Base-by-base conservation (phyloP, 2,113 vertebrate genomes). In the Cebidichthys violaceus region DNA sequence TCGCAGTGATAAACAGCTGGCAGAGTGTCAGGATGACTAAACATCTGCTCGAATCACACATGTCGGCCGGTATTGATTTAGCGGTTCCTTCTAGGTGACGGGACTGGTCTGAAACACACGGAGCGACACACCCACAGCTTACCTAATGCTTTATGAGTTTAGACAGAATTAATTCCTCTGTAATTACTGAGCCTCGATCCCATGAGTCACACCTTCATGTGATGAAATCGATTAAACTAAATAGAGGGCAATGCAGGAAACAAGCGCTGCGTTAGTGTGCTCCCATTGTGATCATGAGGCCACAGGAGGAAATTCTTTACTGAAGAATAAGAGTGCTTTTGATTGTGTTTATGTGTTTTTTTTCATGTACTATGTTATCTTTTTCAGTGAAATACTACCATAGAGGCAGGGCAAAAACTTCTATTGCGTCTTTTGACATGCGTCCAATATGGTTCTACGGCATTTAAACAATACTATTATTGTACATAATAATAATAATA, bases 101-200 rank as follows among this genome's bases (percentile, higher is more conserved):
- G 35, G 69, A 54, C 59, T 18, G 66, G 33, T 9, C 69, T 60
- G 81, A 76, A 47, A 43, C 13, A 59, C 68, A 61, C 2, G 72
- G 27, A 37, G 69, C 5, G 87, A 79, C 88, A 92, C 91, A 81
- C 90, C 93, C 82, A 79, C 67, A 71, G 75, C 71, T 91, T 89
- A 77, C 79, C 65, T 80, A 86, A 79, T 74, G 65, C 77, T 67
- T 88, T 69, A 50, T 68, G 75, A 69, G 83, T 5, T 35, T 81
- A 77, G 78, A 83, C 81, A 75, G 66, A 83, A 70, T 77, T 81
- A 81, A 87, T 79, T 79, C 83, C 62, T 85, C 68, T 61, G 74
- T 73, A 69, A 37, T 85, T 85, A 85, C 70, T 6, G 27, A 82
- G 24, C 55, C 75, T 6, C 47, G 85, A 43, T 70, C 50, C 55